Percentiles rank a stretch among this genome's conserved stretches.
Evolutionary conservation across 2,113 vertebrate genomes (phyloP).

Genomic region (Gavia stellata): DNA sequence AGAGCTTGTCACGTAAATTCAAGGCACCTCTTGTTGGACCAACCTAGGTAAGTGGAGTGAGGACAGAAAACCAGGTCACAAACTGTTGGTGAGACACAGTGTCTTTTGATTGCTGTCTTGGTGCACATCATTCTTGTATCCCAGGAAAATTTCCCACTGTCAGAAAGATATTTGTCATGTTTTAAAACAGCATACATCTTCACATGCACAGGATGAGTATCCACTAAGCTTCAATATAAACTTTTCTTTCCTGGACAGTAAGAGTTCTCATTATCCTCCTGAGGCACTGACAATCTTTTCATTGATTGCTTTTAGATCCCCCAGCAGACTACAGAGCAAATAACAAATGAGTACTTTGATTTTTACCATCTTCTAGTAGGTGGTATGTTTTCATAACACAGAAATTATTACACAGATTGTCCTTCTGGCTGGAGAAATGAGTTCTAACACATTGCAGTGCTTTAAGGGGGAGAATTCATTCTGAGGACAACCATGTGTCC

Average conservation of each 20-base stretch:
- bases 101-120: neutral
- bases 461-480: slow-evolving; percentile 27
- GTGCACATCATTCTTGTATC: neutral
- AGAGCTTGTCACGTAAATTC: neutral
- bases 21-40: neutral
- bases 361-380: slow-evolving; percentile 6
- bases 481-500: neutral
- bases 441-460: neutral
- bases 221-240: neutral
- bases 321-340: neutral
- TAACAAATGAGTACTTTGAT: neutral
- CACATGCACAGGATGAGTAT: neutral
- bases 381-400: neutral
- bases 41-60: neutral
- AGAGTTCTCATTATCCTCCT: neutral
- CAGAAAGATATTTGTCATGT: neutral
- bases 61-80: neutral
- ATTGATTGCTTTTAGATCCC: neutral
- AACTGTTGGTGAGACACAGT: neutral
- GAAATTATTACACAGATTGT: neutral
- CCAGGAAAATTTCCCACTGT: neutral
- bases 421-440: slow-evolving; percentile 26
- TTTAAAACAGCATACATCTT: neutral
- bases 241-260: neutral
- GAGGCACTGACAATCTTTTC: neutral